A percentile compares a stretch with the other conserved stretches of the same genome.
Conservation (phyloP, 2,888 invertebrate species). For the Yponomeuta malinellus region DNA sequence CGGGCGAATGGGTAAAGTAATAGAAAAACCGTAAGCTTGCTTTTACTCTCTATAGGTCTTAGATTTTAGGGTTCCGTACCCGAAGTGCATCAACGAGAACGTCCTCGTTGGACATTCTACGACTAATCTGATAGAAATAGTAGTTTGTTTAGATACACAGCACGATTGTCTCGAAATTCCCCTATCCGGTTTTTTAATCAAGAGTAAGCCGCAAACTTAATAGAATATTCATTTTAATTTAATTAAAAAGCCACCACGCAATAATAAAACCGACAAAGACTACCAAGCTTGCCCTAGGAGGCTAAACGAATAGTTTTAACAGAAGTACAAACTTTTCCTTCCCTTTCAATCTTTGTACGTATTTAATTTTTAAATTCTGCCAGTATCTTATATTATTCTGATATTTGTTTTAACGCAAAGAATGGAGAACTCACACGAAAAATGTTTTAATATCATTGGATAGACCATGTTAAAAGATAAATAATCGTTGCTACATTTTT, state of each 20-base stretch:
- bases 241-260: not conserved
- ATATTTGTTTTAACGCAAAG: too few relatives aligned
- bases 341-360: too few relatives aligned
- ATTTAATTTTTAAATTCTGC: too few relatives aligned
- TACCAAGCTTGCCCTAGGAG: not conserved
- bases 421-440: too few relatives aligned
- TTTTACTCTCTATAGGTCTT: not conserved
- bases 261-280: not conserved
- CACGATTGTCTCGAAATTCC: not conserved
- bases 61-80: not conserved
- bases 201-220: not conserved
- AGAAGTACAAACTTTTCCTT: not conserved
- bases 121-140: too few relatives aligned
- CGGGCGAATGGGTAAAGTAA: not conserved
- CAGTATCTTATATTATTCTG: too few relatives aligned
- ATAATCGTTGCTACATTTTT: too few relatives aligned
- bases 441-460: too few relatives aligned
- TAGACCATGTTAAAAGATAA: too few relatives aligned
- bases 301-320: not conserved
- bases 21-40: not conserved
- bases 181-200: not conserved
- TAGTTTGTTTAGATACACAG: not conserved
- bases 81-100: too few relatives aligned
- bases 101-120: too few relatives aligned
- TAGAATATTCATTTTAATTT: constrained; percentile 1